Percentiles rank a stretch among this genome's conserved stretches.
Conservation (phyloP, 2,888 invertebrate genomes). For the Spialia ferax region DNA sequence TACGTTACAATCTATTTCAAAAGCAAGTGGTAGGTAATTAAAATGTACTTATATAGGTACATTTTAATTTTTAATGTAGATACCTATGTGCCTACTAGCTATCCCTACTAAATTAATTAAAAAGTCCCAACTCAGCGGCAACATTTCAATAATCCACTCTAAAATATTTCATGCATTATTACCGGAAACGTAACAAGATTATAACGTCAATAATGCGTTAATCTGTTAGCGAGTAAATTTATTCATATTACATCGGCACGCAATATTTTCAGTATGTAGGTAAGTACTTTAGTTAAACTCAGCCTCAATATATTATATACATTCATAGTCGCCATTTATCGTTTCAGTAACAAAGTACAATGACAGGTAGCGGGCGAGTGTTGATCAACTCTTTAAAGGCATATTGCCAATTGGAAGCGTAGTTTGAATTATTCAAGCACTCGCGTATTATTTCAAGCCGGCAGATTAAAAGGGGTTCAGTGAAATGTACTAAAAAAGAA, state of each 20-base stretch:
- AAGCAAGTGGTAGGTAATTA: neutral
- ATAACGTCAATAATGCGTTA: constrained; percentile 39
- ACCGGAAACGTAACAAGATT: constrained; percentile 33
- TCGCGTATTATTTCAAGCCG: constrained; percentile 24
- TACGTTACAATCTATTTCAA: neutral
- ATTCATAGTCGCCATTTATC: constrained; percentile 1
- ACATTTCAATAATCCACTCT: constrained; percentile 37
- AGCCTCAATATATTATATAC: constrained; percentile 15
- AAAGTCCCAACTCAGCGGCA: constrained; percentile 25
- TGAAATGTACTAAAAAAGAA: constrained; percentile 36
- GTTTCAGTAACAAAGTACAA: constrained; percentile 13
- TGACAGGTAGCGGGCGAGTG: constrained; percentile 1
- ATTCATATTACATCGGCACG: constrained; percentile 30
- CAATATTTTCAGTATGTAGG: too few relatives aligned
- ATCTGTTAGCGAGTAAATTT: constrained; percentile 35
- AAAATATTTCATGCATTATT: constrained; percentile 36
- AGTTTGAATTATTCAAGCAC: constrained; percentile 11
- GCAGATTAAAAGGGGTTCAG: constrained; percentile 27
- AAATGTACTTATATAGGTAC: neutral
- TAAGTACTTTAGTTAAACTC: constrained; percentile 16
- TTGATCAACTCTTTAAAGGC: constrained; percentile 11
- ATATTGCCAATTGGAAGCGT: neutral
- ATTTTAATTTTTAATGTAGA: too few relatives aligned
- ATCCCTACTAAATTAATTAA: constrained; percentile 5
- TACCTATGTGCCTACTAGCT: too few relatives aligned